phyloP scores from a whole-genome alignment of 2,113 vertebrate genomes.

The Myanophis thanlyinensis region DNA sequence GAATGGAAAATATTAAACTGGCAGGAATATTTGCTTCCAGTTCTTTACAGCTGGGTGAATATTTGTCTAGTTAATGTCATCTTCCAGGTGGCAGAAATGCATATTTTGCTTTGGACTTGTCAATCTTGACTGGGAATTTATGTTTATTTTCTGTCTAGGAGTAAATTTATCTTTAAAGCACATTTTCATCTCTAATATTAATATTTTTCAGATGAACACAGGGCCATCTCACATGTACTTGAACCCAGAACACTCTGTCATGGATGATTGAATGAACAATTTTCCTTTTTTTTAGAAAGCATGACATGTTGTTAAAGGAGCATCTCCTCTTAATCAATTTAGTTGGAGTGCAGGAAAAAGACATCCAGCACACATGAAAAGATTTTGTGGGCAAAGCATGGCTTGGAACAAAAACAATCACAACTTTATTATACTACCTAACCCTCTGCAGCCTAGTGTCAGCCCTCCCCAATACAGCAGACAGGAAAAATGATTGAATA shows the following conservation, averaged over 20 bases:
- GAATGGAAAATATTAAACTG: background rate
- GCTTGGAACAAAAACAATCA: background rate
- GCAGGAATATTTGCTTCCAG: background rate
- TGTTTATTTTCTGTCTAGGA: conserved; percentile 14
- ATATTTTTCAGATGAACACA: background rate
- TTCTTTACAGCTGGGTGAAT: conserved; percentile 7
- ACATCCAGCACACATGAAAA: background rate
- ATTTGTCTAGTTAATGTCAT: background rate
- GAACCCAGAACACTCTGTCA: background rate
- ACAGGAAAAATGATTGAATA: background rate
- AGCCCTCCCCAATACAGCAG: background rate
- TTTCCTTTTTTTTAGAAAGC: background rate
- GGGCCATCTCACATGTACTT: no score
- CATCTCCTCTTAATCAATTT: background rate
- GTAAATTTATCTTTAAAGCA: conserved; percentile 14
- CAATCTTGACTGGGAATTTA: conserved; percentile 17
- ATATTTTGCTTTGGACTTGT: background rate
- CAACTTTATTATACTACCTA: background rate
- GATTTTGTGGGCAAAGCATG: background rate
- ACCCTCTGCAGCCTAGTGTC: background rate
- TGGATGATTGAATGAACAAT: background rate
- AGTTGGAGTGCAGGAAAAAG: background rate
- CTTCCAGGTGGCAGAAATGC: conserved; percentile 16
- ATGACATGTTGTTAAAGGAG: background rate
- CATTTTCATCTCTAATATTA: background rate